Evolutionary conservation across 2,888 invertebrate species (phyloP).

Genomic region (Meganola albula): DNA sequence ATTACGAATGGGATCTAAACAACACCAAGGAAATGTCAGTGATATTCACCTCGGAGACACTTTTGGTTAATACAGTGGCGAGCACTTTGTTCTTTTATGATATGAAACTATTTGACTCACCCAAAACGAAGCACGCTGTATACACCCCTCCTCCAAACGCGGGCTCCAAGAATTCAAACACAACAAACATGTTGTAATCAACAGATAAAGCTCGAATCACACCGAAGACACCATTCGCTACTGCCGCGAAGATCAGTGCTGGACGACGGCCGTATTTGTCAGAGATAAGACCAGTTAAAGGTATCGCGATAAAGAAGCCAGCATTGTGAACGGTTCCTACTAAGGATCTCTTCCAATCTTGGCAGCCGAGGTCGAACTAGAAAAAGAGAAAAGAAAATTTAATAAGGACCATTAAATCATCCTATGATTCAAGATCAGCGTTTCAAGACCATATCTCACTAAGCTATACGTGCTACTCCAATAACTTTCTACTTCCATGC

Average conservation of each 20-base stretch:
- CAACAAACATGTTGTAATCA: conserved; percentile 77
- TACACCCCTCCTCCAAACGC: conserved; percentile 77
- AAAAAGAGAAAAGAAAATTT: conserved; percentile 28
- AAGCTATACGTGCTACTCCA: no score
- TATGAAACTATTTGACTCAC: conserved; percentile 53
- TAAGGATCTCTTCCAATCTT: conserved; percentile 84
- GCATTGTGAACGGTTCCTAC: conserved; percentile 86
- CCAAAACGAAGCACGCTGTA: conserved; percentile 79
- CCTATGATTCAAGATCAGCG: no score
- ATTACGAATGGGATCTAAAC: no score
- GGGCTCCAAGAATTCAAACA: conserved; percentile 79
- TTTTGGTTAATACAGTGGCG: no score
- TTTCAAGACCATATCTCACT: no score
- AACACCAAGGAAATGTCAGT: no score
- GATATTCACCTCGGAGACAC: no score
- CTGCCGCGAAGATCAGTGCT: conserved; percentile 76
- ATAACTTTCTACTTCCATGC: no score
- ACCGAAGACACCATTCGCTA: conserved; percentile 76
- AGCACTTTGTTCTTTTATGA: no score
- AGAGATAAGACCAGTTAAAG: conserved; percentile 83
- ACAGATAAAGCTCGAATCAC: conserved; percentile 76
- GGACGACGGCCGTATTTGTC: conserved; percentile 82
- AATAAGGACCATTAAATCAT: no score
- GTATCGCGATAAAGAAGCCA: conserved; percentile 85
- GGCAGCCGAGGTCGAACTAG: conserved; percentile 82